Conservation (phyloP, 1,140 invertebrate species). For the Trachelipus rathkii region DNA sequence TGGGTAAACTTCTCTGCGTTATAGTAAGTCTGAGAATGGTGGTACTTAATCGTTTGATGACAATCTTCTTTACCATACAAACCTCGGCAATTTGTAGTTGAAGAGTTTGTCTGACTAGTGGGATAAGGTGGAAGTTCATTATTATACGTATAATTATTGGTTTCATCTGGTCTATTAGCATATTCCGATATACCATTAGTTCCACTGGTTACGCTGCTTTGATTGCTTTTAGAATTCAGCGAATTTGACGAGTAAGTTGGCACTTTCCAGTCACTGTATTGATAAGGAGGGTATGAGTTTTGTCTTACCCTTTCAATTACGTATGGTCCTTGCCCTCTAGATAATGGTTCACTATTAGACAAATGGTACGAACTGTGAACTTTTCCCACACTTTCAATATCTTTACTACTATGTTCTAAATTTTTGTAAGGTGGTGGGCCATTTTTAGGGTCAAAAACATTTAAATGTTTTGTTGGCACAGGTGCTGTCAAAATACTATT, state of each 20-base stretch:
- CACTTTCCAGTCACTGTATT: constrained; percentile 1
- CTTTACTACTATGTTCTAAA: not conserved
- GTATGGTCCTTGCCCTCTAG: not conserved
- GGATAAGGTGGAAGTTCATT: too few species aligned
- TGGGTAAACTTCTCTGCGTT: too few species aligned
- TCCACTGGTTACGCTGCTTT: not conserved
- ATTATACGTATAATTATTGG: too few species aligned
- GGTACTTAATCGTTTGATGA: too few species aligned
- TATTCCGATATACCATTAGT: too few species aligned
- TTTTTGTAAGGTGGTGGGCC: not conserved
- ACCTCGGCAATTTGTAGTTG: too few species aligned
- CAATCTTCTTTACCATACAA: too few species aligned
- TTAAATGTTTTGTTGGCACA: not conserved
- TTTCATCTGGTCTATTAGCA: too few species aligned
- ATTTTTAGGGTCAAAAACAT: not conserved
- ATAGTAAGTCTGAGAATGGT: too few species aligned
- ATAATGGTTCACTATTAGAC: too few species aligned
- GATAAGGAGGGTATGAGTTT: not conserved
- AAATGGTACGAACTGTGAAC: too few species aligned
- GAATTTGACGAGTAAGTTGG: not conserved
- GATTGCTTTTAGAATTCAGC: not conserved
- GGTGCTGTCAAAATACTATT: not conserved
- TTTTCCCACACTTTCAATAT: not conserved
- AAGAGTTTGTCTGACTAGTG: too few species aligned
- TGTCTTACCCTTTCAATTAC: not conserved